Conservation (phyloP, 2,888 invertebrate species). For the Lochmaea crataegi region DNA sequence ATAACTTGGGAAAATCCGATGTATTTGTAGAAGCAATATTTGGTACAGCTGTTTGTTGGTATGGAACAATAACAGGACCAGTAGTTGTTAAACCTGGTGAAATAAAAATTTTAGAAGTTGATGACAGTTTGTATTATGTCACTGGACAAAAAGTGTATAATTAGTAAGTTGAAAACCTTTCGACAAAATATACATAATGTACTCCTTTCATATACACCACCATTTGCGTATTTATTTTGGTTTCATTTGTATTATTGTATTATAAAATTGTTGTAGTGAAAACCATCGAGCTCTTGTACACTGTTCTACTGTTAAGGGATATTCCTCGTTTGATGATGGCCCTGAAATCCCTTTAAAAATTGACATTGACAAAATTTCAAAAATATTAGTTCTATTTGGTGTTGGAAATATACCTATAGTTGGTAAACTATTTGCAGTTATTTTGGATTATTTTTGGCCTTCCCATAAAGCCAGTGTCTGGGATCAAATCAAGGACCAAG, state of each 20-base stretch:
- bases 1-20: no score
- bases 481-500: constrained; percentile 13
- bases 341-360: not conserved
- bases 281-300: not conserved
- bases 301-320: not conserved
- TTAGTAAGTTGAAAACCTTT: not conserved
- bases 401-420: constrained; percentile 16
- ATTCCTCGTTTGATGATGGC: not conserved
- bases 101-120: no score
- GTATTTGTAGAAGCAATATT: no score
- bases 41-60: no score
- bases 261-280: not conserved
- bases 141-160: not conserved
- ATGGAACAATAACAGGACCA: no score
- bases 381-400: constrained; percentile 7
- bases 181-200: not conserved
- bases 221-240: not conserved
- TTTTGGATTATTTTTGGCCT: constrained; percentile 14
- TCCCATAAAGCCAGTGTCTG: not conserved
- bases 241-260: not conserved
- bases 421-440: not conserved
- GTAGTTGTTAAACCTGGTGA: no score
- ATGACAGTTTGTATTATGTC: not conserved
- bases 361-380: not conserved
- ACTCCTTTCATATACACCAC: not conserved